Evolutionary conservation across 2,113 vertebrate species (phyloP).

Genomic region (Carettochelys insculpta): DNA sequence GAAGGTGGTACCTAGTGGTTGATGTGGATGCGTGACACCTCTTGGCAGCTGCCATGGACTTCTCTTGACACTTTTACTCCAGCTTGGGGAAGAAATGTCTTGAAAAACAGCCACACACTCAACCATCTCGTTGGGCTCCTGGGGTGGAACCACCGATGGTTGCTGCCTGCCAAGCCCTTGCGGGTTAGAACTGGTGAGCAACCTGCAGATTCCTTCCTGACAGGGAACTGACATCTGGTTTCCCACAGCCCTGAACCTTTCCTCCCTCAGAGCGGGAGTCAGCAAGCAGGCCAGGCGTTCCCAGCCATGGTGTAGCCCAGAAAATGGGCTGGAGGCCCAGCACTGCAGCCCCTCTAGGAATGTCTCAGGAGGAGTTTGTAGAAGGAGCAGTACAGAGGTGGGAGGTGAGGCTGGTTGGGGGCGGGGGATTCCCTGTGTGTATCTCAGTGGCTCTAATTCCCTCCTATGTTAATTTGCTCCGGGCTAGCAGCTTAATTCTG

Average conservation of each 20-base stretch:
- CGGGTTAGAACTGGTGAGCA: too few species aligned
- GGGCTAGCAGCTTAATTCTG: background rate
- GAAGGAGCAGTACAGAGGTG: accelerated
- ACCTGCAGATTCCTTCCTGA: too few species aligned
- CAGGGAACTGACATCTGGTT: too few species aligned
- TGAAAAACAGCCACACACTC: background rate
- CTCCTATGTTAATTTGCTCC: background rate
- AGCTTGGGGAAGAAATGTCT: background rate
- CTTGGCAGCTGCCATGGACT: background rate
- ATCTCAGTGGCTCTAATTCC: background rate
- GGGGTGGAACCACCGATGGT: background rate
- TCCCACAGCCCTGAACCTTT: background rate
- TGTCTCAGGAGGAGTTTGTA: background rate
- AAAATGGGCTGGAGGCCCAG: background rate
- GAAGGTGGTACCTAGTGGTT: background rate
- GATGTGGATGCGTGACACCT: background rate
- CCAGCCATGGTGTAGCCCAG: accelerated
- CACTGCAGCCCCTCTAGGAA: background rate
- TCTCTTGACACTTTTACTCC: background rate
- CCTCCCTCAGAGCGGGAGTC: background rate
- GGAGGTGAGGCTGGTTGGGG: background rate
- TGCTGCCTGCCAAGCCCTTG: too few species aligned
- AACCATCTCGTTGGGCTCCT: background rate
- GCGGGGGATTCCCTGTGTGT: background rate
- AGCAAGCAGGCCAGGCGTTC: accelerated